Evolutionary conservation across 2,888 invertebrate species (phyloP), one percentile per base, ranked within the genome.

Genomic region (Hesperia comma): DNA sequence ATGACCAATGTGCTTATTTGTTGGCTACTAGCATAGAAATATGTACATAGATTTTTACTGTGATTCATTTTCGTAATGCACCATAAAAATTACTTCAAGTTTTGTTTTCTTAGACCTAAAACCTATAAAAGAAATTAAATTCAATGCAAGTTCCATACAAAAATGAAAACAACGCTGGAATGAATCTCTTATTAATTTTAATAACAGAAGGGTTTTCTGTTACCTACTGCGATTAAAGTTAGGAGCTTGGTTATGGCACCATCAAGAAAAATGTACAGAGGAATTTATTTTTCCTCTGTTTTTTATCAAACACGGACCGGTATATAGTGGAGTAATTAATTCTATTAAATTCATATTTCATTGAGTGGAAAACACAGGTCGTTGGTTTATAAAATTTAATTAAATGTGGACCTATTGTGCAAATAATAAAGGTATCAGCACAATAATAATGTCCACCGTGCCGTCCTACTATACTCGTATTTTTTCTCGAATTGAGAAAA

Each of bases 181-280:
- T 6, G n/a, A 40, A 14, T 56, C 21, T 17, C 19, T 19, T 56
- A 40, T 37, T 40, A 40, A 40, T 40, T 56, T 40, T 56, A 46
- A 46, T 17, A 49, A 19, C 49, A 49, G 49, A 49, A 49, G 49
- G 19, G 19, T 49, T 49, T 49, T 12, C 37, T 12, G 10, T 41
- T 41, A n/a, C n/a, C n/a, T n/a, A 17, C 19, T 41, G 21, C 41
- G 57, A 40, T 41, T 51, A 61, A 37, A 5, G 12, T 19, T n/a
- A 49, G 19, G 33, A 49, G 40, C 40, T 33, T 37, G 37, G 49
- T 61, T 61, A 33, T 49, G 49, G 46, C 37, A 49, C 19, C 17
- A 49, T 61, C 49, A 61, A 61, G 49, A 49, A 49, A 61, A 61
- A 49, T 61, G 49, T 32, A 37, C 33, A 17, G 17, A 61, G 49